Conservation (phyloP, 1,140 invertebrate species). For the Argopecten irradians region DNA sequence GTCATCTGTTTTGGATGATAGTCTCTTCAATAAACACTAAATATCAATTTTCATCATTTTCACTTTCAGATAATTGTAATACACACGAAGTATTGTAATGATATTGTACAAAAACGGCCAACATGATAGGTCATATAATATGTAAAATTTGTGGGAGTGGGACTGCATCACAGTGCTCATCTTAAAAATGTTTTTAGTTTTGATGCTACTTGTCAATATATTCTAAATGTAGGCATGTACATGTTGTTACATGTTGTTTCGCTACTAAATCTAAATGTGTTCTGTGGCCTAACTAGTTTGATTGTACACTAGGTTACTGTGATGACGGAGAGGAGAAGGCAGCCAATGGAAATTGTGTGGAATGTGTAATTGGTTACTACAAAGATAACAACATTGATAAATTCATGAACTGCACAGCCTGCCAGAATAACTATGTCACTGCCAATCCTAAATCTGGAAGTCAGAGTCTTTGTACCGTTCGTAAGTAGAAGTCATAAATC, state of each 20-base stretch:
- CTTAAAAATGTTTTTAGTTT: background rate
- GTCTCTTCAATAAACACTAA: no score
- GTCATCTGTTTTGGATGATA: no score
- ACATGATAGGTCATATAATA: no score
- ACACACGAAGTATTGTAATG: no score
- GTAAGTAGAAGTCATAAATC: slow-evolving; percentile 54
- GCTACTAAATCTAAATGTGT: background rate
- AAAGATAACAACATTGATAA: slow-evolving; percentile 42
- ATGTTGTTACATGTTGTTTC: background rate
- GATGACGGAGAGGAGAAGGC: slow-evolving; percentile 88
- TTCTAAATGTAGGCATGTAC: no score
- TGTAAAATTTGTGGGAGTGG: no score
- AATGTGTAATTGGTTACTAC: slow-evolving; percentile 83
- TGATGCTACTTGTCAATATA: no score
- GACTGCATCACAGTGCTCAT: no score
- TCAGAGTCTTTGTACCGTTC: slow-evolving; percentile 33
- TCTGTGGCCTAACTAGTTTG: background rate
- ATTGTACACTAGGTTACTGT: slow-evolving; percentile 83
- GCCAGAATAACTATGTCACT: slow-evolving; percentile 45
- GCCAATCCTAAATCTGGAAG: background rate
- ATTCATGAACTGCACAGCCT: slow-evolving; percentile 43
- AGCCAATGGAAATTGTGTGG: slow-evolving; percentile 88
- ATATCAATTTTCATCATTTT: no score
- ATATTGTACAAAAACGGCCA: no score
- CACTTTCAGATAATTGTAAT: no score